Evolutionary conservation across 2,797 vertebrate species (phyloP), one percentile per base, ranked within the genome.

Genomic region (Trematomus bernacchii): DNA sequence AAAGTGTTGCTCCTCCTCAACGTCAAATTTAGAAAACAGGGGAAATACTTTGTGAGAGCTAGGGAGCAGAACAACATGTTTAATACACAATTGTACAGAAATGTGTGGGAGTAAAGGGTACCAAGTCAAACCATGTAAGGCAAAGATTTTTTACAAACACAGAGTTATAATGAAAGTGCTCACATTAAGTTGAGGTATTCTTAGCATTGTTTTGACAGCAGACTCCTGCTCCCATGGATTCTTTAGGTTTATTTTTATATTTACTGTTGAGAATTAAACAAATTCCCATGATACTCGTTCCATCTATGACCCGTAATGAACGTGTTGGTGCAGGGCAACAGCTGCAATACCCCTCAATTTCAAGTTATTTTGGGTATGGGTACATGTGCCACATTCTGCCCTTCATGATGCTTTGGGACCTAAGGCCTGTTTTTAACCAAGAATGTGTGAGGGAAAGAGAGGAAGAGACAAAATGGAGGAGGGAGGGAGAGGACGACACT

Each of bases 371-470:
- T 77, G 60, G 74, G 82, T 85, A 71, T 77, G 82, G 76, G 75
- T 82, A 66, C 79, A 85, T 86, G 87, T 85, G 87, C 85, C 81
- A 84, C 82, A 83, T 85, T 86, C 82, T 81, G 78, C 68, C 77
- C 80, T 71, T 19, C 30, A n/a, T 44, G 44, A 61, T 15, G 61
- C 81, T 77, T 66, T 62, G 79, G 81, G 82, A 87, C 73, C 21
- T 5, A 0, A 74, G 77, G 83, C 76, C 84, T 85, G 83, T 83
- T 83, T 90, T 84, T 80, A 80, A 86, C 73, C 57, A 33, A 70
- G 60, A 51, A 37, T 37, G 71, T 80, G 47, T 12, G 60, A 77
- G 30, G 27, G 65, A 66, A 21, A 21, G 71, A 57, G 62, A 71
- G 52, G 55, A 52, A 70, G 71, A 44, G 44, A 71, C 69, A 50